These are phyloP conservation scores for Rhinoderma darwinii DNA, from an alignment of 2,113 vertebrate species.

Conservation along the genomic window DNA sequence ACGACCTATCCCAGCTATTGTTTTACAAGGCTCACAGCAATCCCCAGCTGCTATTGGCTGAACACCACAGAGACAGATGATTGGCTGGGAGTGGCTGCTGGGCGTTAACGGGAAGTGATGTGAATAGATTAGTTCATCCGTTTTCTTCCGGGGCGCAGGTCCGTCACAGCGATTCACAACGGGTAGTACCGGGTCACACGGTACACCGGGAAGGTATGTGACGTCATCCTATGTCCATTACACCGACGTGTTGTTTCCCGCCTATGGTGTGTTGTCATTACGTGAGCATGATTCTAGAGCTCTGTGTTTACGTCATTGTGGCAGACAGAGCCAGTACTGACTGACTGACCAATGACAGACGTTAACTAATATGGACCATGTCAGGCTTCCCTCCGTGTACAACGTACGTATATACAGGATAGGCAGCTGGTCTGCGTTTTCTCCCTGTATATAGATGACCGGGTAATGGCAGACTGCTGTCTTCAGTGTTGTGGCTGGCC, in stretches of 20 bases:
- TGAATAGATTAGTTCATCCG: background rate
- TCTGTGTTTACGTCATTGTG: background rate
- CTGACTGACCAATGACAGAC: too few species aligned
- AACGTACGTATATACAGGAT: too few species aligned
- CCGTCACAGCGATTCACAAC: conserved; percentile 12
- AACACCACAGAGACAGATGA: background rate
- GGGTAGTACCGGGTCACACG: conserved; percentile 30
- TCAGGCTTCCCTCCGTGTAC: too few species aligned
- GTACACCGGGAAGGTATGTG: conserved; percentile 38
- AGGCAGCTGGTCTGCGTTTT: too few species aligned
- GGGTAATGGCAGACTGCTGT: too few species aligned
- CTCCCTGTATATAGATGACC: too few species aligned
- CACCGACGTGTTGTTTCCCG: background rate
- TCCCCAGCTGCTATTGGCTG: background rate
- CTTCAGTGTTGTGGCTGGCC: too few species aligned
- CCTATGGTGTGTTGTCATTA: background rate
- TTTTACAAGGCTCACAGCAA: background rate
- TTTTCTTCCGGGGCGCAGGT: conserved; percentile 21
- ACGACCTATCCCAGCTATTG: background rate
- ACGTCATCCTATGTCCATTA: background rate
- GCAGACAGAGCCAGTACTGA: background rate
- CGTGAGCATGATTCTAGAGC: too few species aligned
- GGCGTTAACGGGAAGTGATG: conserved; percentile 13
- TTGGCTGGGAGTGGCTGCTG: background rate
- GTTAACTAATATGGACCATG: too few species aligned